Evolutionary conservation across 2,113 vertebrate genomes (phyloP).

Genomic region (Urocolius indicus): DNA sequence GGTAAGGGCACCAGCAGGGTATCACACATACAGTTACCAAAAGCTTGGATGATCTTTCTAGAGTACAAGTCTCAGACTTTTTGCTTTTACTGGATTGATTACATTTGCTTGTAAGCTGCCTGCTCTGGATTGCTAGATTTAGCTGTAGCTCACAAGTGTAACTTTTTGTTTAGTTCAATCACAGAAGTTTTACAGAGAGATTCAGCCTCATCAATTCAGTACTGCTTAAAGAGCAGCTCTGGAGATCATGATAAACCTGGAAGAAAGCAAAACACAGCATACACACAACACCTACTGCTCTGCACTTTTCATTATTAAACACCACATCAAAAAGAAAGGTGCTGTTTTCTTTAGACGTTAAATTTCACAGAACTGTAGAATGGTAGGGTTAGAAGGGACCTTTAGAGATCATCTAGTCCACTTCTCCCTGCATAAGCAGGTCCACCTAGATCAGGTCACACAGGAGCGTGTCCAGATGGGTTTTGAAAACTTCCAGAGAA

Average conservation of each 20-base stretch:
- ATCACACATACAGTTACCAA: neutral
- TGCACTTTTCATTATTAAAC: neutral
- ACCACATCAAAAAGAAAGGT: neutral
- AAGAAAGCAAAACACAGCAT: neutral
- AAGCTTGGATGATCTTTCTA: neutral
- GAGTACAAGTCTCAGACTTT: neutral
- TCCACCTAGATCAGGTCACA: too few species aligned
- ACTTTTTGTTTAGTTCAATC: neutral
- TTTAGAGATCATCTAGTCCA: too few species aligned
- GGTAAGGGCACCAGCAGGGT: constrained; percentile 73
- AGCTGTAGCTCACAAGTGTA: neutral
- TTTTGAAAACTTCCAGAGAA: too few species aligned
- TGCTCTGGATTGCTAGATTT: neutral
- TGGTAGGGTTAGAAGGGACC: too few species aligned
- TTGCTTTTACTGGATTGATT: neutral
- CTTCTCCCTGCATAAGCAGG: too few species aligned
- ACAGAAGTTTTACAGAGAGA: neutral
- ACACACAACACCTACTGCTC: neutral
- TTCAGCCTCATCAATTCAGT: neutral
- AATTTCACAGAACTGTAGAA: too few species aligned
- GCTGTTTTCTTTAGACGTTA: neutral
- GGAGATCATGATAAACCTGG: neutral
- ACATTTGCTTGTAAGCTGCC: neutral
- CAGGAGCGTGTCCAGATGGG: too few species aligned
- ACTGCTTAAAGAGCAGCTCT: neutral